Evolutionary conservation across 2,888 invertebrate genomes (phyloP), one percentile per base, ranked within the genome.

Genomic region (Sminthurides aquaticus): DNA sequence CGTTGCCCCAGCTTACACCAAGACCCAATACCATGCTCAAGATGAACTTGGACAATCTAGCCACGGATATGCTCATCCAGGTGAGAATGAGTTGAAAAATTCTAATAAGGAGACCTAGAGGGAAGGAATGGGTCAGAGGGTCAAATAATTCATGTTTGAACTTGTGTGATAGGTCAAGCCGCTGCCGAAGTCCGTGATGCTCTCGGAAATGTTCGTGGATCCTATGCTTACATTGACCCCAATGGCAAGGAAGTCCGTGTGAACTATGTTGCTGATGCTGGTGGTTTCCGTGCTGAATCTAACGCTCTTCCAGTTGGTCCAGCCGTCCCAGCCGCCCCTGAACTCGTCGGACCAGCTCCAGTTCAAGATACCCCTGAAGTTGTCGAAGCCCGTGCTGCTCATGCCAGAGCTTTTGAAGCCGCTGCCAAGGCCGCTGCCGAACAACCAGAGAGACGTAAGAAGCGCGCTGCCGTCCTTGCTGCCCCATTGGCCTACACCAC

Each of bases 11-110:
- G 71, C 68, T 20, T 64, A 68, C 57, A 66, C 68, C 60, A 65
- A 71, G 62, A 68, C 64, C 68, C 76, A 75, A 69, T 84, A 82
- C 75, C 84, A 85, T 76, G 80, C 83, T 57, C 85, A 86, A 78
- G 84, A 86, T 76, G 82, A 81, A 58, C 78, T 81, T 48, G 83
- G 83, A 15, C 82, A 82, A 72, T 84, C 49, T 22, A 49, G 52
- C 60, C 60, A 63, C 56, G 64, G 64, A 27, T 64, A 64, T 55
- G 60, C 64, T 22, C 48, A 64, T 28, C 64, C 64, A 43, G 62
- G 62, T 62, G 25, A 24, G 5, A 11, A 3, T 27, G 8, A 25
- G 11, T 56, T n/a, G 5, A 56, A 56, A 43, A 43, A 43, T 18
- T 18, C 18, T 43, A 18, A 43, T n/a, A n/a, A n/a, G n/a, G n/a